These are phyloP conservation scores for Amitus sp. DNA, from an alignment of 2,888 invertebrate species.

Conservation along the genomic window DNA sequence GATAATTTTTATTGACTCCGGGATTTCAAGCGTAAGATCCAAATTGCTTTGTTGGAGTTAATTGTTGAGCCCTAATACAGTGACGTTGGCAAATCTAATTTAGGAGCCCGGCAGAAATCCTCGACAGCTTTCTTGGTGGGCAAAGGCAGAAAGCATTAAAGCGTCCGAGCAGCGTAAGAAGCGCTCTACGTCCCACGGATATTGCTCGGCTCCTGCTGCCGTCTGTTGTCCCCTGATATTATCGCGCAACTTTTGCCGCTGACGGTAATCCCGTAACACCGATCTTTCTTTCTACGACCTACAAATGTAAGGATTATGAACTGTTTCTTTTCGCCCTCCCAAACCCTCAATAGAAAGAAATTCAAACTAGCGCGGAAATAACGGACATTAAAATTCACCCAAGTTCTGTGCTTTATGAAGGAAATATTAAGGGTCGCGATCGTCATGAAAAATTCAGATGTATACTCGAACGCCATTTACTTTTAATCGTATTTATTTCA, in stretches of 20 bases:
- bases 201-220: slow-evolving; percentile 12
- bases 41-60: not conserved
- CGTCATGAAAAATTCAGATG: too few relatives aligned
- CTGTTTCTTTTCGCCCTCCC: too few relatives aligned
- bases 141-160: slow-evolving; percentile 41
- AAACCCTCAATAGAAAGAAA: too few relatives aligned
- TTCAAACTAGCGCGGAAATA: too few relatives aligned
- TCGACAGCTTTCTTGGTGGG: slow-evolving; percentile 37
- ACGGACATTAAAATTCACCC: too few relatives aligned
- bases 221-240: slow-evolving; percentile 35
- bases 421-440: too few relatives aligned
- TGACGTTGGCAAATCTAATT: slow-evolving; percentile 30
- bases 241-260: slow-evolving; percentile 37
- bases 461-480: too few relatives aligned
- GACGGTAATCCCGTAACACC: slow-evolving; percentile 28
- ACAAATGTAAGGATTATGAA: slow-evolving; percentile 4
- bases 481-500: too few relatives aligned
- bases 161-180: slow-evolving; percentile 20
- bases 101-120: slow-evolving; percentile 30
- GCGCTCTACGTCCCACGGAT: slow-evolving; percentile 10
- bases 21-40: not conserved
- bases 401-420: too few relatives aligned
- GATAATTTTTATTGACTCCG: too few relatives aligned
- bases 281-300: not conserved
- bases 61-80: slow-evolving; percentile 6